Evolutionary conservation across 2,888 invertebrate genomes (phyloP), one percentile per base, ranked within the genome.

Genomic region (Calephelis perditalis): DNA sequence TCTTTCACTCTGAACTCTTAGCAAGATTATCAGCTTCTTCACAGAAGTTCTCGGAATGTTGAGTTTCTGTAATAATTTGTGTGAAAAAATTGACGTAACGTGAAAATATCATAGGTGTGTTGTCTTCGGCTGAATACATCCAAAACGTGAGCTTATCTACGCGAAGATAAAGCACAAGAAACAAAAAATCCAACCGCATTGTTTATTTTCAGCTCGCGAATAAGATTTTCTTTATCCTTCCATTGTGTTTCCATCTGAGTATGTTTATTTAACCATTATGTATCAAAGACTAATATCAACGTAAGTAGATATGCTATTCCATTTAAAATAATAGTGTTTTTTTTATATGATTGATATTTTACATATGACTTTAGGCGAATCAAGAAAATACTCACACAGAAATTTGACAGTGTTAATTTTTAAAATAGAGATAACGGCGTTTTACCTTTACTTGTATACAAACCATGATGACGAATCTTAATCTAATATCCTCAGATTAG

Each of bases 161-260:
- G 61, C 68, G 71, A 75, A 74, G 70, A 72, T 73, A 76, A 73
- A 75, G 74, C 75, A 78, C 52, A 81, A 81, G 76, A 76, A 77
- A 75, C 79, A 73, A 78, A 78, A 77, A 77, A 73, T 74, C 70
- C 69, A 66, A 73, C 77, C 76, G 75, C 77, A 81, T 83, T 79
- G 79, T 81, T 79, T 78, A 75, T 78, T 79, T 77, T 71, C 77
- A 77, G 77, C 74, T 75, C 72, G 75, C 74, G 78, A 79, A 77
- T 75, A 73, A 78, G 75, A 78, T 75, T 75, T 75, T 73, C 71
- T 72, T 74, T 71, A 71, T 73, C 70, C 75, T 71, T 70, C 76
- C 82, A 82, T 84, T 81, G 81, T 82, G 80, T 81, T 82, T 84
- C 84, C 80, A 84, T 86, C 81, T 79, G 74, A 76, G 74, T 75